phyloP scores from a whole-genome alignment of 1,140 invertebrate species.

The Drosophila seguyi region DNA sequence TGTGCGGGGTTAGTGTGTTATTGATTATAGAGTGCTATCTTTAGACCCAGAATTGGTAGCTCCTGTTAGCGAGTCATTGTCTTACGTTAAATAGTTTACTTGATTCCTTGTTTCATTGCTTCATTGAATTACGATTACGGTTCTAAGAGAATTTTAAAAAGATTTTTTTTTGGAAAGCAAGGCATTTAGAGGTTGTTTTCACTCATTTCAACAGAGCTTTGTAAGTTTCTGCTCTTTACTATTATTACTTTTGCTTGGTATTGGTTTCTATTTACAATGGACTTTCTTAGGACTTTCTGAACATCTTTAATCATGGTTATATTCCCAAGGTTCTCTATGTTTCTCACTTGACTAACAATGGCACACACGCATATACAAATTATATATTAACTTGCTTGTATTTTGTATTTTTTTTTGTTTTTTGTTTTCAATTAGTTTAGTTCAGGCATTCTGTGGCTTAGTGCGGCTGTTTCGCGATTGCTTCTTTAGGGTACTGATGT shows the following conservation, averaged over 20 bases:
- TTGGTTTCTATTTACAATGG: conserved; percentile 40
- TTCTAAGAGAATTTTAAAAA: conserved; percentile 4
- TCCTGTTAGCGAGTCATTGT: conserved; percentile 12
- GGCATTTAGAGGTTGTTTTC: conserved; percentile 26
- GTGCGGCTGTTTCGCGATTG: conserved; percentile 11
- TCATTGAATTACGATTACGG: conserved; percentile 8
- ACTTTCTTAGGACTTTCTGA: not conserved
- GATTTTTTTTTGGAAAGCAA: conserved; percentile 19
- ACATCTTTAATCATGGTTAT: conserved; percentile 24
- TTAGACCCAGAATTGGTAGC: conserved; percentile 27
- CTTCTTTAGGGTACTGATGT: conserved; percentile 1
- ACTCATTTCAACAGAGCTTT: conserved; percentile 12
- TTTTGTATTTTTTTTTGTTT: conserved; percentile 9
- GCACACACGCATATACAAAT: conserved; percentile 64
- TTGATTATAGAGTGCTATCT: not conserved
- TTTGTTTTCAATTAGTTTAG: conserved; percentile 15
- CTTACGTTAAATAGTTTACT: conserved; percentile 22
- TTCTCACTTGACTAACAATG: conserved; percentile 52
- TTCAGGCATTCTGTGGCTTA: conserved; percentile 43
- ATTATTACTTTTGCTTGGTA: conserved; percentile 11
- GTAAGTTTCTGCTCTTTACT: conserved; percentile 2
- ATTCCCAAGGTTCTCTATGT: not conserved
- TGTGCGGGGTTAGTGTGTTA: conserved; percentile 16
- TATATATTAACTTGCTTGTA: conserved; percentile 16
- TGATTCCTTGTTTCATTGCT: conserved; percentile 14